Evolutionary conservation across 2,888 invertebrate species (phyloP), one percentile per base, ranked within the genome.

Genomic region (Chrysotoxum bicinctum): DNA sequence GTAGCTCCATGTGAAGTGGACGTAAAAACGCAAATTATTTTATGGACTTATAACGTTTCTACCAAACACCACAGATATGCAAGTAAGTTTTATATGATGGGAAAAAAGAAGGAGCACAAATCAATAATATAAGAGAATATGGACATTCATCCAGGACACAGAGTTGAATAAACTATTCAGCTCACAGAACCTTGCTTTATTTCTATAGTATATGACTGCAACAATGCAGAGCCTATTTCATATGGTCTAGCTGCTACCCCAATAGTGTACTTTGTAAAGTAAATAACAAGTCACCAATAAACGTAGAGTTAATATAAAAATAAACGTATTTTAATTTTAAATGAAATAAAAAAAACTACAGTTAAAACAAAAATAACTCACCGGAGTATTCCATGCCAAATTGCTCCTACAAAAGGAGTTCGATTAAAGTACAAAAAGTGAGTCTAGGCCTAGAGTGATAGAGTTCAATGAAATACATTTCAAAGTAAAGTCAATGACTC

Each of bases 401-500:
- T 7, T 40, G 40, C n/a, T 7, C n/a, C 21, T 21, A 9, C 40
- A 6, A 7, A 40, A 40, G 40, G 40, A 40, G n/a, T n/a, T 40
- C 40, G n/a, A n/a, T 40, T 40, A 6, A 58, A 4, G 21, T 37
- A 58, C 12, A 21, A 6, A 35, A 56, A 14, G n/a, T 10, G 1
- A 54, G 70, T 26, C 81, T 81, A 70, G 64, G 70, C 48, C 45
- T 62, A 26, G 10, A n/a, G 30, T n/a, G 69, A 56, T 58, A 56
- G 48, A 76, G 76, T 56, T 66, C 70, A 81, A 81, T 76, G 64
- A 76, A 81, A 81, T 64, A 64, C 45, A 76, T 76, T 76, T 76
- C 56, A 64, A 37, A 32, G 32, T 48, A 58, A 76, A 58, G 69
- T 76, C 81, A 81, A 70, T 66, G 81, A 81, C 76, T 70, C n/a